Evolutionary conservation across 1,140 invertebrate species (phyloP).

Genomic region (Venustaconcha ellipsiformis): DNA sequence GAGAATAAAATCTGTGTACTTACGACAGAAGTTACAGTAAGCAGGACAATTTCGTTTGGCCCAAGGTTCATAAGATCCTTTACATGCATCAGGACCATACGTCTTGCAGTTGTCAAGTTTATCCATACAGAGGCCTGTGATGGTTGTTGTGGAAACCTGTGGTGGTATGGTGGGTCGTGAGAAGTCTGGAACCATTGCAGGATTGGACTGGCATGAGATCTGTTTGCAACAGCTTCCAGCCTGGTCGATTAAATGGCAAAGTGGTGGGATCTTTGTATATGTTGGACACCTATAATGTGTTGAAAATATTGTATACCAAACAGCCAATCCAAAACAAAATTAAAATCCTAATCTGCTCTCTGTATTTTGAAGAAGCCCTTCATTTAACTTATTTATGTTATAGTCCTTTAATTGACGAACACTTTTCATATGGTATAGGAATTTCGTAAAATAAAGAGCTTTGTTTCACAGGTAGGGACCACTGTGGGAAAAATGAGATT

Average conservation of each 20-base stretch:
- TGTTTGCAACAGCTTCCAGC: slow-evolving; percentile 30
- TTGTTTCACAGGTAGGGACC: no score
- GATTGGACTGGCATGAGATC: slow-evolving; percentile 17
- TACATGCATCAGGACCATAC: slow-evolving; percentile 34
- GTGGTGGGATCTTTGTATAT: slow-evolving; percentile 38
- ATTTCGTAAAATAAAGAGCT: no score
- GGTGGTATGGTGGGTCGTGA: slow-evolving; percentile 3
- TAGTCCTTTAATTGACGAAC: no score
- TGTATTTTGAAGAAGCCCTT: no score
- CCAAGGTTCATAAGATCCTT: slow-evolving; percentile 33
- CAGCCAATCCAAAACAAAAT: no score
- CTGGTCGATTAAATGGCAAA: slow-evolving; percentile 26
- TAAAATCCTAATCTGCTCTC: no score
- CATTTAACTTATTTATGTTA: no score
- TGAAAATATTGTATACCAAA: no score
- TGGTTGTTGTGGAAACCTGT: slow-evolving; percentile 9
- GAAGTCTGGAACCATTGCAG: background rate
- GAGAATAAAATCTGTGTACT: background rate
- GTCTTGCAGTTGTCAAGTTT: slow-evolving; percentile 38
- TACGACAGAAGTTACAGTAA: slow-evolving; percentile 33
- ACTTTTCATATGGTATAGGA: no score
- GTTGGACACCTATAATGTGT: slow-evolving; percentile 32
- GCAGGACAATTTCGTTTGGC: slow-evolving; percentile 40
- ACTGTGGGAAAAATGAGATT: no score
- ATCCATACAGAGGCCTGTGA: slow-evolving; percentile 32